Conservation (phyloP, 2,888 invertebrate species). For the Epistrophe grossulariae region DNA sequence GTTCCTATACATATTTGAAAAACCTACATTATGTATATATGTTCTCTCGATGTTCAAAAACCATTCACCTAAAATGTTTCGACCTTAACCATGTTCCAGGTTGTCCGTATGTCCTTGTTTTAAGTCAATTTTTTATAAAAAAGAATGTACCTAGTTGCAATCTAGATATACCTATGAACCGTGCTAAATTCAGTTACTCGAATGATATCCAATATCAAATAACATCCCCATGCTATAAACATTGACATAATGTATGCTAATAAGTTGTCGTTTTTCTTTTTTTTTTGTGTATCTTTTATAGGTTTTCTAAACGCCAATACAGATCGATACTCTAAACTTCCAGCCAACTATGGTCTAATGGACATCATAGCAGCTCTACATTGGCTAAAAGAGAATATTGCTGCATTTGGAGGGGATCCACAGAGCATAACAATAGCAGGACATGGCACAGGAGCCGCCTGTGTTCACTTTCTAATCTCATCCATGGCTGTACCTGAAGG, state of each 20-base stretch:
- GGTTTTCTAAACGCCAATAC: constrained; percentile 95
- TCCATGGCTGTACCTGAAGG: constrained; percentile 97
- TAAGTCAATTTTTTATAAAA: background rate
- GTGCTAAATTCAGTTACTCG: constrained; percentile 4
- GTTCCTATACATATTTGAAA: no score
- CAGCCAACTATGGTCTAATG: constrained; percentile 98
- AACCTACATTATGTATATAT: no score
- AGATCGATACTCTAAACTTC: constrained; percentile 92
- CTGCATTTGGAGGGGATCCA: constrained; percentile 96
- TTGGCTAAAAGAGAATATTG: constrained; percentile 98
- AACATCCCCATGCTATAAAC: constrained; percentile 8
- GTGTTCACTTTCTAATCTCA: constrained; percentile 96
- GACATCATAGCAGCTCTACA: constrained; percentile 98
- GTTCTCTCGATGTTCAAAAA: background rate
- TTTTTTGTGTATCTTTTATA: constrained; percentile 83
- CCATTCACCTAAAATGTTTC: background rate
- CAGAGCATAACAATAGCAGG: constrained; percentile 96
- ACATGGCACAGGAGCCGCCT: constrained; percentile 97
- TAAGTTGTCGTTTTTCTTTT: constrained; percentile 31
- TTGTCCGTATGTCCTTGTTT: background rate
- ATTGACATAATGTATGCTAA: constrained; percentile 48
- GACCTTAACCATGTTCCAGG: background rate
- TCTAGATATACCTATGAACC: no score
- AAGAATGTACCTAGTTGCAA: no score
- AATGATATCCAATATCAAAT: constrained; percentile 10